Conservation (phyloP, 2,797 vertebrate species). For the Hephaestus fuliginosus region DNA sequence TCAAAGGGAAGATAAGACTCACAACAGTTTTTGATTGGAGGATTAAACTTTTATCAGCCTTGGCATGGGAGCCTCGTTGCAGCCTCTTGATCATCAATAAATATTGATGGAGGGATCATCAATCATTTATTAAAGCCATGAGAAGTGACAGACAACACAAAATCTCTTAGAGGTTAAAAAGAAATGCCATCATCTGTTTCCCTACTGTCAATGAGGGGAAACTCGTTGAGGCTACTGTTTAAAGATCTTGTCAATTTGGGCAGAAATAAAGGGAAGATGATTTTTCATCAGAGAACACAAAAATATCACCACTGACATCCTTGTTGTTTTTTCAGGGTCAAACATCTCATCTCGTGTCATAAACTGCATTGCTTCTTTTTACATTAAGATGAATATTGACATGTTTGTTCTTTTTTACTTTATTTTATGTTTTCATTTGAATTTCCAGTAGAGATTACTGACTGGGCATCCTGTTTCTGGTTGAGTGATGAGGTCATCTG, state of each 20-base stretch:
- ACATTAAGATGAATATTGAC: background rate
- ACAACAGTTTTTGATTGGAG: conserved; percentile 64
- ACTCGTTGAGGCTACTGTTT: background rate
- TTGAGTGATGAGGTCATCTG: conserved; percentile 30
- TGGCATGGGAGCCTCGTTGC: conserved; percentile 34
- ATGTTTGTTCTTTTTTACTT: background rate
- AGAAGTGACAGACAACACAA: conserved; percentile 52
- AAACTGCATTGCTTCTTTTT: background rate
- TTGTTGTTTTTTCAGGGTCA: background rate
- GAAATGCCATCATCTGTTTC: conserved; percentile 24
- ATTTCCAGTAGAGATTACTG: background rate
- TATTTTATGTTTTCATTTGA: background rate
- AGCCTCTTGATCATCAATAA: conserved; percentile 78
- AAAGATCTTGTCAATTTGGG: background rate
- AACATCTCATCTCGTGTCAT: background rate
- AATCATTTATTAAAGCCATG: conserved; percentile 71
- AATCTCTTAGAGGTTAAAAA: conserved; percentile 44
- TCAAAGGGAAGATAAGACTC: conserved; percentile 29
- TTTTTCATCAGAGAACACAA: conserved; percentile 12
- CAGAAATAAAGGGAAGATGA: background rate
- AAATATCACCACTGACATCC: background rate
- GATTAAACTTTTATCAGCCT: conserved; percentile 77
- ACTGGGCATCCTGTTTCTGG: background rate
- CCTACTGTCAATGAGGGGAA: conserved; percentile 7
- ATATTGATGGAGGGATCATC: conserved; percentile 77